These are phyloP conservation scores for Aurelia sp. DNA, from an alignment of 30 jellyfish, hydroid and myxozoan species.

Conservation along the genomic window DNA sequence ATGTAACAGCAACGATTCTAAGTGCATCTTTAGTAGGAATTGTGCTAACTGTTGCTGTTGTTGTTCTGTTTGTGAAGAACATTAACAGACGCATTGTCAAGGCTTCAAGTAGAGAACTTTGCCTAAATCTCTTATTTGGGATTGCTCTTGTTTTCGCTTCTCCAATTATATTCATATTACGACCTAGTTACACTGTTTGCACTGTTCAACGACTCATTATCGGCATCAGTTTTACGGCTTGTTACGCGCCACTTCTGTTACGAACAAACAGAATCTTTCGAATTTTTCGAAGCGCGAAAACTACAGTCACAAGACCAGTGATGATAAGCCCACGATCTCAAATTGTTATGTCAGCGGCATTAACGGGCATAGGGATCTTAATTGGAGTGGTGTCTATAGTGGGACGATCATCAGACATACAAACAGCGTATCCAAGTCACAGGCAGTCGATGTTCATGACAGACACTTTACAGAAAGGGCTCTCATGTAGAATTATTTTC, in stretches of 20 bases:
- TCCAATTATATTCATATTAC: constrained; percentile 60
- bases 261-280: constrained; percentile 85
- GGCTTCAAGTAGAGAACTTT: constrained; percentile 90
- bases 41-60: constrained; percentile 60
- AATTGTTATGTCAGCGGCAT: constrained; percentile 57
- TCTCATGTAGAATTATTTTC: no score
- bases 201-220: constrained; percentile 61
- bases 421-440: constrained; percentile 72
- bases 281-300: constrained; percentile 83
- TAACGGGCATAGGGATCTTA: constrained; percentile 59
- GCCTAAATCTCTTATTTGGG: constrained; percentile 85
- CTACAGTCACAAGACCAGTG: constrained; percentile 67
- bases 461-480: no score
- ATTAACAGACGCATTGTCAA: constrained; percentile 62
- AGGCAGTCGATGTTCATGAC: no score
- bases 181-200: constrained; percentile 77
- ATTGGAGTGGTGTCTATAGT: constrained; percentile 77
- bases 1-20: constrained; percentile 1
- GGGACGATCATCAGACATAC: constrained; percentile 59
- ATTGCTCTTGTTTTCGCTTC: constrained; percentile 60
- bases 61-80: constrained; percentile 68
- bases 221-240: constrained; percentile 70
- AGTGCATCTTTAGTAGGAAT: constrained; percentile 47
- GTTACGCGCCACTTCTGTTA: constrained; percentile 85
- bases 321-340: constrained; percentile 87